Evolutionary conservation across 1,140 invertebrate genomes (phyloP), one percentile per base, ranked within the genome.

Genomic region (Drosophila triauraria): DNA sequence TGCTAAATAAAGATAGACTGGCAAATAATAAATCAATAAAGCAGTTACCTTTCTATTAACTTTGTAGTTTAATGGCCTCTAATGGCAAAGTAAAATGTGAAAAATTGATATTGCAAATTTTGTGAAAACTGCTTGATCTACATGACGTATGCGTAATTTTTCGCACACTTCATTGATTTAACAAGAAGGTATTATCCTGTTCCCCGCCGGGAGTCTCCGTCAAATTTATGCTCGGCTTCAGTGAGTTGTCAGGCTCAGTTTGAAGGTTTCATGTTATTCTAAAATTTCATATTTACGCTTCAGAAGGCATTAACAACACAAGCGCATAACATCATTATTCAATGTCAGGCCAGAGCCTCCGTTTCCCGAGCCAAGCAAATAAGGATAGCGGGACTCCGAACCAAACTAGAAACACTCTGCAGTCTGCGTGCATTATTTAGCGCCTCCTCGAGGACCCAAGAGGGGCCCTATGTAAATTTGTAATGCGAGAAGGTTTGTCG

Each of bases 131-230:
- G 23, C 40, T 35, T 59, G 27, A 43, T 30, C 65, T 32, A 71
- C 65, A 58, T 44, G 70, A 30, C 68, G 67, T 72, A 44, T 58
- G 23, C 38, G 67, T 72, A 50, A 51, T 60, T 72, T 72, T 72
- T 44, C 46, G 30, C 70, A 72, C 68, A 44, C 54, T 72, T 72
- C 70, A 72, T 71, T 72, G 67, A 72, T 68, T 68, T 70, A 69
- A 70, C 44, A 60, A 38, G 57, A n/a, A 47, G 38, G 15, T 7
- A 44, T 15, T 32, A 10, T 64, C 62, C 56, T 68, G 35, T 40
- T 4, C 10, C 44, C 23, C 20, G 3, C 8, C 4, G 20, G 44
- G 57, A 62, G 8, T 12, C n/a, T 32, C 17, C n/a, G 17, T 23
- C 23, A 50, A 48, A 62, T 32, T 47, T 72, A 56, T 74, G 64